phyloP scores from a whole-genome alignment of 35 echinoderm and acorn worm genomes.

The Ophioderma brevispina region DNA sequence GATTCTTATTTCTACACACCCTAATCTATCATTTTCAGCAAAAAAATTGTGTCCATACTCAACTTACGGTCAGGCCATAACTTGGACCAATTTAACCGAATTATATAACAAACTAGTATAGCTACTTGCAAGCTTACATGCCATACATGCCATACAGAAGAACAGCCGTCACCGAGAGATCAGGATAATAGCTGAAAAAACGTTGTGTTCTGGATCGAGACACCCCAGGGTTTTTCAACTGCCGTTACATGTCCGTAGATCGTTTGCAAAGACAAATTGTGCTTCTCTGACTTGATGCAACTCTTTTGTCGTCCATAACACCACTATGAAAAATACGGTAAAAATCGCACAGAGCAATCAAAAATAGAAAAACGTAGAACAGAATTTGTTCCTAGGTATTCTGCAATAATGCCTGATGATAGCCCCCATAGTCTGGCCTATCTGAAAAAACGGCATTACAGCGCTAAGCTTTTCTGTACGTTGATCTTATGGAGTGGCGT shows the following conservation, averaged over 20 bases:
- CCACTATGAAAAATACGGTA: background rate
- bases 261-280: background rate
- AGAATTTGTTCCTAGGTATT: conserved; percentile 4
- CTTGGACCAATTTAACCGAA: no score
- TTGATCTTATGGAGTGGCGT: conserved; percentile 60
- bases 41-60: no score
- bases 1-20: no score
- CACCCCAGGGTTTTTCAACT: background rate
- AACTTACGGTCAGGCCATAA: no score
- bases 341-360: background rate
- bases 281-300: background rate
- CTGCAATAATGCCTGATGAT: conserved; percentile 44
- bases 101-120: no score
- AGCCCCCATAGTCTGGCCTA: conserved; percentile 66
- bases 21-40: no score
- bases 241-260: conserved; percentile 25
- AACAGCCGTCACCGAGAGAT: no score
- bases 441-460: conserved; percentile 55
- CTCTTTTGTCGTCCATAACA: background rate
- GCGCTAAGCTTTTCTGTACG: conserved; percentile 64
- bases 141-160: no score
- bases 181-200: no score
- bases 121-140: no score
- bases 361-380: background rate
- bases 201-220: background rate